Percentiles rank a stretch among this genome's conserved stretches.
Conservation (phyloP, 2,888 invertebrate genomes). For the Papilio gigon region DNA sequence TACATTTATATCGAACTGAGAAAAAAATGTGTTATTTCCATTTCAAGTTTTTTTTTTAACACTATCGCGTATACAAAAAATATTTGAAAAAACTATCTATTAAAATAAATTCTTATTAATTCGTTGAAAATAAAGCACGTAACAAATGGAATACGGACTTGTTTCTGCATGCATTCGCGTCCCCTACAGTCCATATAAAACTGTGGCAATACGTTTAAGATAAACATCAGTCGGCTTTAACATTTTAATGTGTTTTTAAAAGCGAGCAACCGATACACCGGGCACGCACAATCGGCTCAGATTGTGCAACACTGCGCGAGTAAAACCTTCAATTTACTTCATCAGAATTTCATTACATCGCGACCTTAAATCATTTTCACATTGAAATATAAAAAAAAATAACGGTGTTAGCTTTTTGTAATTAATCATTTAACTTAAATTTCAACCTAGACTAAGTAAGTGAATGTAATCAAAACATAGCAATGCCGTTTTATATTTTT, state of each 20-base stretch:
- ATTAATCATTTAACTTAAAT: not conserved
- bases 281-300: slow-evolving; percentile 19
- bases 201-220: slow-evolving; percentile 18
- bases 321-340: slow-evolving; percentile 2
- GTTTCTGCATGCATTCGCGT: not conserved
- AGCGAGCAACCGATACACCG: slow-evolving; percentile 19
- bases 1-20: not conserved
- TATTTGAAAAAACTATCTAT: no score
- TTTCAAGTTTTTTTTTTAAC: no score
- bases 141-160: not conserved
- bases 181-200: not conserved
- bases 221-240: slow-evolving; percentile 25
- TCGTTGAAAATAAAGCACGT: no score
- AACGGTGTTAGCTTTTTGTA: not conserved
- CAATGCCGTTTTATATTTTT: no score
- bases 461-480: no score
- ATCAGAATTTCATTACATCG: not conserved
- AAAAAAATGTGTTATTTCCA: not conserved
- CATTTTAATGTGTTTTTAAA: slow-evolving; percentile 30
- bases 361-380: not conserved
- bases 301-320: not conserved
- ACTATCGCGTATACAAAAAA: no score
- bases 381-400: not conserved
- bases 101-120: no score
- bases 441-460: not conserved